Evolutionary conservation across 2,113 vertebrate genomes (phyloP).

Genomic region (Bucco capensis): DNA sequence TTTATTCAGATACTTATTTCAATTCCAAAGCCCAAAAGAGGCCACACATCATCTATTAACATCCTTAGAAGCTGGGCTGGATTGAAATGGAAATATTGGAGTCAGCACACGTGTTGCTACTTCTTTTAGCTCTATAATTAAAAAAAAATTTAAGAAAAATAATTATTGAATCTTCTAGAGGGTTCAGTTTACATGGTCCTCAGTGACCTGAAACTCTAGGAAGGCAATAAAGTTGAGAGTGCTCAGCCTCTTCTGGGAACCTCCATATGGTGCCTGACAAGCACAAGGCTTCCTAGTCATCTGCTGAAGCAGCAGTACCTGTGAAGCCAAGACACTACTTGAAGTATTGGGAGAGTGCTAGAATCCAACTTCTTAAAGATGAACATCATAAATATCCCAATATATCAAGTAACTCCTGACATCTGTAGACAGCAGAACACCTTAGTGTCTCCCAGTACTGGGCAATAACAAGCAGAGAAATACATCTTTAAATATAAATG

Average conservation of each 20-base stretch:
- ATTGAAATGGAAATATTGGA: slow-evolving; percentile 10
- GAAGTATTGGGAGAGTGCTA: neutral
- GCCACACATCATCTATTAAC: neutral
- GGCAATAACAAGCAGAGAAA: neutral
- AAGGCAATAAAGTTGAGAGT: neutral
- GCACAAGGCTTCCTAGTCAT: neutral
- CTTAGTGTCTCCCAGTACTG: neutral
- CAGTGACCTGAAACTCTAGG: neutral
- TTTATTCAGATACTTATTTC: slow-evolving; percentile 46
- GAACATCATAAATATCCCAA: neutral
- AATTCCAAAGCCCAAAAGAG: slow-evolving; percentile 33
- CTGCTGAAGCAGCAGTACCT: slow-evolving; percentile 14
- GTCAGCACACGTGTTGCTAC: slow-evolving; percentile 33
- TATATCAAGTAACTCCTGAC: neutral
- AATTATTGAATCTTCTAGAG: neutral
- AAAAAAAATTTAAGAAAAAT: neutral
- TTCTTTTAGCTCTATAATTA: slow-evolving; percentile 2
- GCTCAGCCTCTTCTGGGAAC: neutral
- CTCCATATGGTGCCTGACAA: neutral
- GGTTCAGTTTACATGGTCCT: neutral
- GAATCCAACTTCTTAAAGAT: neutral
- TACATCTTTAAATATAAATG: neutral
- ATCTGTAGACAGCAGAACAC: neutral
- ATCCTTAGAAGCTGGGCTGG: slow-evolving; percentile 18
- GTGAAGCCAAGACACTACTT: neutral